phyloP scores from a whole-genome alignment of 2,797 vertebrate species.

The Falco novaeseelandiae region DNA sequence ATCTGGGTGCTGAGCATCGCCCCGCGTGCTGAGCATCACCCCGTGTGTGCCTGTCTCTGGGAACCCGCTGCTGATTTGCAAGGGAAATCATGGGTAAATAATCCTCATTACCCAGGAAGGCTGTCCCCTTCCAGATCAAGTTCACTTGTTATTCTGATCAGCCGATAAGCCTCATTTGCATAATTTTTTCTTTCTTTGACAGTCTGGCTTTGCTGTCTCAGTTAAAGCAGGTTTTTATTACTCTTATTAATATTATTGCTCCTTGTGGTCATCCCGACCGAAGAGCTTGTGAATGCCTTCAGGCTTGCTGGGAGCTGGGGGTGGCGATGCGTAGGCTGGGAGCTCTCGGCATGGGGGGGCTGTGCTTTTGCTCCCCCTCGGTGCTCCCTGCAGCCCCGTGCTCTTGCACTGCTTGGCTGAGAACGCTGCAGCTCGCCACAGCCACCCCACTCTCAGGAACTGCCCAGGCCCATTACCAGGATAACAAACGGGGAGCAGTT shows the following conservation, averaged over 20 bases:
- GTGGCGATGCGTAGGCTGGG: background rate
- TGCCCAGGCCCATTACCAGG: background rate
- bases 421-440: background rate
- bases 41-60: background rate
- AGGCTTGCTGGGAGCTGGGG: rapidly evolving
- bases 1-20: constrained; percentile 71
- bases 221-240: background rate
- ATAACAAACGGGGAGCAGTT: background rate
- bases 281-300: background rate
- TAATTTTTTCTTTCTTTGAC: background rate
- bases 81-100: constrained; percentile 81
- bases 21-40: constrained; percentile 65
- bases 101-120: constrained; percentile 61
- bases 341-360: rapidly evolving
- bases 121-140: constrained; percentile 19
- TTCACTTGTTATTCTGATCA: constrained; percentile 56
- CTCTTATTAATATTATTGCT: background rate
- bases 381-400: background rate
- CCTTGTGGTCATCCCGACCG: rapidly evolving
- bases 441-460: background rate
- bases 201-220: rapidly evolving
- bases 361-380: background rate
- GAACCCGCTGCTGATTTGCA: constrained; percentile 80
- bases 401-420: background rate
- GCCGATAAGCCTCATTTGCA: background rate